Evolutionary conservation across 2,888 invertebrate genomes (phyloP).

Genomic region (Nebria salina): DNA sequence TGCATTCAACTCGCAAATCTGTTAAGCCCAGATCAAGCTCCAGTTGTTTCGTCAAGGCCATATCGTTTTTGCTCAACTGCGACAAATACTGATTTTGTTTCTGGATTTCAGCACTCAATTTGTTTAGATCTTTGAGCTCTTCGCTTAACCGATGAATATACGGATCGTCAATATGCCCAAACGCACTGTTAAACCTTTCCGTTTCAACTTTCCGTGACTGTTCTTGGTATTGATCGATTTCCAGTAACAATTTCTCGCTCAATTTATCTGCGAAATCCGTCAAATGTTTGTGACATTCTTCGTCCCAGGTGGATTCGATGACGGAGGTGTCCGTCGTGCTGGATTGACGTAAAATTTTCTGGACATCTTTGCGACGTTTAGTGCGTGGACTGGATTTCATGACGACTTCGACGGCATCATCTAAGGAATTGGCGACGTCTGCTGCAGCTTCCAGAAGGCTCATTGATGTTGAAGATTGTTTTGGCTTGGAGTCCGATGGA

Average conservation of each 20-base stretch:
- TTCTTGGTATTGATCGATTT: conserved; percentile 73
- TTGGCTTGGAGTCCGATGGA: conserved; percentile 35
- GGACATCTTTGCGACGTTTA: conserved; percentile 65
- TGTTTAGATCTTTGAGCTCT: conserved; percentile 68
- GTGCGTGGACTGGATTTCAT: conserved; percentile 71
- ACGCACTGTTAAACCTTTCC: conserved; percentile 63
- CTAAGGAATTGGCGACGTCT: conserved; percentile 72
- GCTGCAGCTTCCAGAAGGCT: conserved; percentile 73
- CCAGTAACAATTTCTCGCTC: conserved; percentile 82
- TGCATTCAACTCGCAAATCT: conserved; percentile 62
- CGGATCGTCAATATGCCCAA: conserved; percentile 70
- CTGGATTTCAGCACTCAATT: conserved; percentile 68
- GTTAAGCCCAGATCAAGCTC: conserved; percentile 56
- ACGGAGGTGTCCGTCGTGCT: conserved; percentile 47
- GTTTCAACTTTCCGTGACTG: conserved; percentile 64
- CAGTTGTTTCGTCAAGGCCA: conserved; percentile 61
- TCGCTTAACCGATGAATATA: conserved; percentile 69
- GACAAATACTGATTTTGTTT: conserved; percentile 70
- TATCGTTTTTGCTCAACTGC: conserved; percentile 65
- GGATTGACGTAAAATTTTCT: conserved; percentile 54
- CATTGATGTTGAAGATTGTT: conserved; percentile 59
- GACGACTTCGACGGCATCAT: conserved; percentile 75
- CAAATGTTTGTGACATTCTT: conserved; percentile 75
- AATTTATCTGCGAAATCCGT: conserved; percentile 84
- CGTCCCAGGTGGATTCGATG: conserved; percentile 64